Evolutionary conservation across 1,140 invertebrate genomes (phyloP).

Genomic region (Procambarus clarkii): DNA sequence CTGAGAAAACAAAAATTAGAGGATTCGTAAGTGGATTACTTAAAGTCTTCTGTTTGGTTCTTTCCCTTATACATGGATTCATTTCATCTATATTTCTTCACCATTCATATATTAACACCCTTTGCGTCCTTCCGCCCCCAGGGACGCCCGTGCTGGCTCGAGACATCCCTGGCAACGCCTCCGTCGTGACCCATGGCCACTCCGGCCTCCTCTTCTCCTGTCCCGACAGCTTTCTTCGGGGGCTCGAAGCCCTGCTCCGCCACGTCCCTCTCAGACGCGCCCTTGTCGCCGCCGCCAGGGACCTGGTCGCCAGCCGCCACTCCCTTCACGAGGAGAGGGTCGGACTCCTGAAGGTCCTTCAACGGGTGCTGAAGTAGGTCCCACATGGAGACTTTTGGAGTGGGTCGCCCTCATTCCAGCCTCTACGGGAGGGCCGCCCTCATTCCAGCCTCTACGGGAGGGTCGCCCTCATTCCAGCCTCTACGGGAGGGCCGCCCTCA

Average conservation of each 20-base stretch:
- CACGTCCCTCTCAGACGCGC: not conserved
- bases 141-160: conserved; percentile 40
- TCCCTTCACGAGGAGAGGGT: not conserved
- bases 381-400: not conserved
- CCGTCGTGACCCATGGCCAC: not conserved
- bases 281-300: not conserved
- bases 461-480: no score
- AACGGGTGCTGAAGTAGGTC: not conserved
- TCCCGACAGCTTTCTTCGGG: conserved; percentile 19
- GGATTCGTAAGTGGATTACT: no score
- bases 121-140: not conserved
- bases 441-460: no score
- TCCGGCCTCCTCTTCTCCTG: conserved; percentile 19
- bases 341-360: not conserved
- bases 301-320: not conserved
- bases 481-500: no score
- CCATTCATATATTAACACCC: no score
- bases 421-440: no score
- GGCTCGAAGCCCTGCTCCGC: not conserved
- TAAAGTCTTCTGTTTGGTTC: no score
- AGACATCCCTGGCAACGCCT: conserved; percentile 36
- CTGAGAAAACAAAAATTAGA: no score
- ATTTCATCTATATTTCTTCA: no score
- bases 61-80: no score
- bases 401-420: no score